Evolutionary conservation across 2,888 invertebrate species (phyloP), one percentile per base, ranked within the genome.

Genomic region (Copidosoma aretas): DNA sequence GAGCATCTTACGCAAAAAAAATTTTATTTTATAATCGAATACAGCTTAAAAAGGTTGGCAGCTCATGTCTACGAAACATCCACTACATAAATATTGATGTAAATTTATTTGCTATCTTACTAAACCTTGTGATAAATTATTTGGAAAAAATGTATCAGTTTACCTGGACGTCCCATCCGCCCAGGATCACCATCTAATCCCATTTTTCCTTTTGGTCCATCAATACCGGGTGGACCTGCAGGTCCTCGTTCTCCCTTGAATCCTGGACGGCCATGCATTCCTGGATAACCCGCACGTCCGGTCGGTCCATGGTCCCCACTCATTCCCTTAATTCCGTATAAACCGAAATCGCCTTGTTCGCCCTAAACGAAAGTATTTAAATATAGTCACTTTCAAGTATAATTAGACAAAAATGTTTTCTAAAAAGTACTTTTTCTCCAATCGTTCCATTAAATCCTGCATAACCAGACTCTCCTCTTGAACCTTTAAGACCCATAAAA

Each of bases 311-410:
- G 74, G n/a, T 89, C 90, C 71, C 92, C 93, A 32, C 83, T 83
- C 70, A 84, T 83, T 66, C 93, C 92, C 81, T 89, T 89, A 0
- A 78, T 71, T 4, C 93, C 93, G 3, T 81, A 79, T 17, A 73
- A 71, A 1, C 82, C 82, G 71, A 78, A 77, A 51, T 84, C 79
- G 60, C 87, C 87, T 58, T 77, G 77, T 67, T 80, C 79, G 54
- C 85, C 85, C 81, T 84, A 43, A 8, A 46, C 14, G n/a, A 32
- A 32, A 32, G 32, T 32, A 32, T 32, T 3, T 3, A 5, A 5
- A 32, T 32, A 32, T 5, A 32, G 32, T 32, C 3, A 32, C 32
- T 46, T 46, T 21, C 5, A 10, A 49, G 14, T 25, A n/a, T 24
- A 5, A 32, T 32, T 5, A 32, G 8, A 32, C 3, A 17, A 49